Base-by-base conservation (phyloP, 1,140 invertebrate species). In the Melitaea cinxia region DNA sequence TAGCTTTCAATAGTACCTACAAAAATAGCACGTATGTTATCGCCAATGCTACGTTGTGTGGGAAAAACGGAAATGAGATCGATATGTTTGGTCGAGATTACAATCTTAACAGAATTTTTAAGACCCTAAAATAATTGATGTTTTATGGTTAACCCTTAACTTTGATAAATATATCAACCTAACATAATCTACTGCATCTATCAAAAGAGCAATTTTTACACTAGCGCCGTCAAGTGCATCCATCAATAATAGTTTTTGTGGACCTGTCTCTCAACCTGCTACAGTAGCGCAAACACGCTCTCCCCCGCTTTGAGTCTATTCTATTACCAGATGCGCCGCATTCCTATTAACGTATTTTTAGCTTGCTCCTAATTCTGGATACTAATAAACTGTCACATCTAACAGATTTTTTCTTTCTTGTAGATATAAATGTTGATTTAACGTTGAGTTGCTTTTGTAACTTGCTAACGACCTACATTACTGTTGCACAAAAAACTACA, bases 271-370 rank as follows among this genome's bases (percentile, higher is more conserved):
- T 19, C 65, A 77, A 78, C 78, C 80, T 77, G 80, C 65, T 47
- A 61, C 65, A 47, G 53, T 33, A 14, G 49, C 53, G 21, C 53
- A 45, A 15, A 49, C 65, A 26, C 7, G 42, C 30, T 42, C 69
- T 74, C 83, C 74, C 80, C 83, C 83, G 74, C 77, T 63, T 77
- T 62, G 80, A 72, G 69, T 73, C 66, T 73, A 57, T 71, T 75
- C 81, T 85, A 82, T 81, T 80, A 82, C 81, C 81, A 81, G 83
- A 82, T 75, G 79, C 72, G 67, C 17, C 80, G 75, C 83, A 85
- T 85, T 85, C 83, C 83, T 67, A 56, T 45, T 59, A 45, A 10
- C 61, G 37, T 83, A 82, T 82, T 85, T 85, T 71, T 83, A 79
- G 71, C 53, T 19, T 59, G 21, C 39, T 61, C 65, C 79, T 85